Percentiles rank a stretch among this genome's conserved stretches.
Evolutionary conservation across 2,888 invertebrate species (phyloP).

Genomic region (Melinopterus prodromus): DNA sequence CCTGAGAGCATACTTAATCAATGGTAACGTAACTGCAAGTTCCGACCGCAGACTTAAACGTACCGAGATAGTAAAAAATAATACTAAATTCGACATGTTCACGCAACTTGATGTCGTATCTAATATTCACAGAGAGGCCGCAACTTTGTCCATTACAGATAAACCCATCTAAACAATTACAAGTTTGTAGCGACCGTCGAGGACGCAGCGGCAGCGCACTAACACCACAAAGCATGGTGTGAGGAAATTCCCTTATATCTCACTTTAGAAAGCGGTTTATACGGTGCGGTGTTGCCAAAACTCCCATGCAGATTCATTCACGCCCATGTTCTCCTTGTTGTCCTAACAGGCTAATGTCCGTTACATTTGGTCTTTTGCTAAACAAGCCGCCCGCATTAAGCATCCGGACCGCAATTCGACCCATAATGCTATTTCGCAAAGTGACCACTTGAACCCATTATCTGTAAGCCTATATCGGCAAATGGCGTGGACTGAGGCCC

Average conservation of each 20-base stretch:
- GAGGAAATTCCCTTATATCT: not conserved
- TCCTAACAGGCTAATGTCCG: not conserved
- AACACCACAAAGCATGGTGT: not conserved
- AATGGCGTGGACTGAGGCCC: not conserved
- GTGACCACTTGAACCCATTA: not conserved
- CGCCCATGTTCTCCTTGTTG: not conserved
- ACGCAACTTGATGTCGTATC: not conserved
- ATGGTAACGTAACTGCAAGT: not conserved
- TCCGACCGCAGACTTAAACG: not conserved
- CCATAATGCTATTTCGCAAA: not conserved
- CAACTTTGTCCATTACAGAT: slow-evolving; percentile 4
- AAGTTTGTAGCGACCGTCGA: not conserved
- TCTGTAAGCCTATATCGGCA: slow-evolving; percentile 4
- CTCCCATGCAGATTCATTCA: not conserved
- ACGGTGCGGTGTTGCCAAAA: not conserved
- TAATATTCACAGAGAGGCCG: not conserved
- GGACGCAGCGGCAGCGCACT: not conserved
- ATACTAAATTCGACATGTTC: not conserved
- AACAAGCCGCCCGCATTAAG: not conserved
- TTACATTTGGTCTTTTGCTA: not conserved
- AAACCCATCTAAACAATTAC: not conserved
- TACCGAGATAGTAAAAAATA: not conserved
- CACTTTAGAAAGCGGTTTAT: not conserved
- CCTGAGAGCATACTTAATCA: not conserved
- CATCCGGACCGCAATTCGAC: slow-evolving; percentile 4